Conservation (phyloP, 2,797 vertebrate genomes). For the Vireo griseus region DNA sequence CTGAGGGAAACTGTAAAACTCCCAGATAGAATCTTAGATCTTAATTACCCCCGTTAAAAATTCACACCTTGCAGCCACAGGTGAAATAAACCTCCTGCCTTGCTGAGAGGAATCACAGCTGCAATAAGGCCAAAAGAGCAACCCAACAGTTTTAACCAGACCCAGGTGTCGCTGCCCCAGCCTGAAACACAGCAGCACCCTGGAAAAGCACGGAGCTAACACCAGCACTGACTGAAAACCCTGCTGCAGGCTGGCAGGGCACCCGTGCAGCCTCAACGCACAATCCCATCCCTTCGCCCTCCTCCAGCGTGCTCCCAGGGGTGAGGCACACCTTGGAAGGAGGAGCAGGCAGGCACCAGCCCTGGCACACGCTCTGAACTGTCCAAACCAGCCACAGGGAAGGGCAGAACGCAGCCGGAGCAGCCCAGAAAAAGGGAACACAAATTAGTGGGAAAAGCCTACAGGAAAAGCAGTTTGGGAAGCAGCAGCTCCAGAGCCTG, state of each 20-base stretch:
- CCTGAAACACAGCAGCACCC: neutral
- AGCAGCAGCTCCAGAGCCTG: neutral
- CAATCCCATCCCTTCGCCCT: neutral
- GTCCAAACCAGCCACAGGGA: accelerated
- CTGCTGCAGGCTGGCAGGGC: neutral
- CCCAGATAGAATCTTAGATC: neutral
- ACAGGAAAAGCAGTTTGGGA: neutral
- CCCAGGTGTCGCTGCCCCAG: neutral
- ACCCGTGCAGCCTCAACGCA: accelerated
- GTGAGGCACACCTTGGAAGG: accelerated
- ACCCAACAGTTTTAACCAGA: neutral
- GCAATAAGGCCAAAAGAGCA: neutral
- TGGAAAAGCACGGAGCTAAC: neutral
- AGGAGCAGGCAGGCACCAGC: neutral
- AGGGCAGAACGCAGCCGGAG: accelerated
- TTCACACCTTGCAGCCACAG: neutral
- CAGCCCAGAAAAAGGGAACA: neutral
- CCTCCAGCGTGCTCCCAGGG: neutral
- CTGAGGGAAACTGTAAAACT: neutral
- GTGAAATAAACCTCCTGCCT: neutral
- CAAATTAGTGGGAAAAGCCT: neutral
- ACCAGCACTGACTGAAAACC: no score
- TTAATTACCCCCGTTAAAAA: neutral
- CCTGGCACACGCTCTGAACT: accelerated
- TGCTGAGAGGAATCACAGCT: neutral